phyloP scores from a whole-genome alignment of 1,140 invertebrate species.

The Maniola jurtina region DNA sequence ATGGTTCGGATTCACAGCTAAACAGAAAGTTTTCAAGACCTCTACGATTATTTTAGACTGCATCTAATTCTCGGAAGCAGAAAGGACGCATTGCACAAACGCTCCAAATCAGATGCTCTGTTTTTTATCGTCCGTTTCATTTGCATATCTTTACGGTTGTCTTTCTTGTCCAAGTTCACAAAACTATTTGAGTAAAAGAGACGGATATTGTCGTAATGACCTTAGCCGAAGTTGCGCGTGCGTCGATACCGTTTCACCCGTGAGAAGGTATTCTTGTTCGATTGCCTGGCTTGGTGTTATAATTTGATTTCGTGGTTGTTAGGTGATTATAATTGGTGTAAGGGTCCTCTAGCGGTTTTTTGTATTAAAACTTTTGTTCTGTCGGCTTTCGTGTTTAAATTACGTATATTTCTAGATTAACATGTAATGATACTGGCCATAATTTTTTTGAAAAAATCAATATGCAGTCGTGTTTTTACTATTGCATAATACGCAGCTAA shows the following conservation, averaged over 20 bases:
- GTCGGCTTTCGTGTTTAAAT: too few relatives aligned
- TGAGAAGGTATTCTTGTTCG: constrained; percentile 61
- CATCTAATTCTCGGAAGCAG: neutral
- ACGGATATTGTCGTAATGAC: constrained; percentile 44
- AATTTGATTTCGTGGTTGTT: constrained; percentile 27
- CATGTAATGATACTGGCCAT: too few relatives aligned
- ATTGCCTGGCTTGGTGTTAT: constrained; percentile 38
- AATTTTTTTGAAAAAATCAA: too few relatives aligned
- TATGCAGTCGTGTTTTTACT: too few relatives aligned
- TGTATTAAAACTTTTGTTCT: neutral
- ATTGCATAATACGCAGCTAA: too few relatives aligned
- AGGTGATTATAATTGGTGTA: constrained; percentile 8
- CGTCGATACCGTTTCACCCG: constrained; percentile 60
- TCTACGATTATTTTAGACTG: neutral
- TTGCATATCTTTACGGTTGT: constrained; percentile 45
- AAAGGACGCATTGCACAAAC: neutral
- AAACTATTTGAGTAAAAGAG: constrained; percentile 31
- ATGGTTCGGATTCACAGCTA: too few relatives aligned
- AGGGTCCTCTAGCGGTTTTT: neutral
- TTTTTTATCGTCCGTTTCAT: constrained; percentile 49
- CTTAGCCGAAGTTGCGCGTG: constrained; percentile 53
- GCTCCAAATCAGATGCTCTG: constrained; percentile 38
- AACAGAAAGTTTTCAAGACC: too few relatives aligned
- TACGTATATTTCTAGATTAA: too few relatives aligned
- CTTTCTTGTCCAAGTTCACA: constrained; percentile 30